These are phyloP conservation scores for Sylvilagus floridanus DNA, from an alignment of 2,797 vertebrate genomes.

Conservation along the genomic window DNA sequence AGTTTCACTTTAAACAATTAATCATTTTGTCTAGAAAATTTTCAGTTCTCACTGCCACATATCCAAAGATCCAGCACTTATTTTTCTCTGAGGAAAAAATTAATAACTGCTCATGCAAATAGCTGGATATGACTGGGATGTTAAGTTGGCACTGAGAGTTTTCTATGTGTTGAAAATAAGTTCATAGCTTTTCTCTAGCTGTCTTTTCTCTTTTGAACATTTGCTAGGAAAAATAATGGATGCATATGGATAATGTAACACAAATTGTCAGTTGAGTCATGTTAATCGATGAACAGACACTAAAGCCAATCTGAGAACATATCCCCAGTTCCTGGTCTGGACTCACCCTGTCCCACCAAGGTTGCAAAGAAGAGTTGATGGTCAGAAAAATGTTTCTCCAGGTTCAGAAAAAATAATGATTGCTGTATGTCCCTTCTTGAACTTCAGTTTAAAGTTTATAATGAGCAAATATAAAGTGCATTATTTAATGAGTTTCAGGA, in stretches of 20 bases:
- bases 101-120: background rate
- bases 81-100: background rate
- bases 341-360: background rate
- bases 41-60: background rate
- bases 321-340: background rate
- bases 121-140: background rate
- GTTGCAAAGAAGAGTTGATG: background rate
- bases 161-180: background rate
- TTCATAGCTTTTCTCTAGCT: background rate
- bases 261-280: background rate
- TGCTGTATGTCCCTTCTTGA: background rate
- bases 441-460: background rate
- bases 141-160: background rate
- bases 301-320: background rate
- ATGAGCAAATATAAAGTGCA: background rate
- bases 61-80: background rate
- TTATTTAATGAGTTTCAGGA: conserved; percentile 8
- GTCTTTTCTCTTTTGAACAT: background rate
- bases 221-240: conserved; percentile 14
- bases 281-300: background rate
- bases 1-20: background rate
- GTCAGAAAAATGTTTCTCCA: background rate
- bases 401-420: background rate
- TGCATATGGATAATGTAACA: background rate
- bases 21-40: background rate